phyloP scores from a whole-genome alignment of 2,113 vertebrate species.

The Passer montanus region DNA sequence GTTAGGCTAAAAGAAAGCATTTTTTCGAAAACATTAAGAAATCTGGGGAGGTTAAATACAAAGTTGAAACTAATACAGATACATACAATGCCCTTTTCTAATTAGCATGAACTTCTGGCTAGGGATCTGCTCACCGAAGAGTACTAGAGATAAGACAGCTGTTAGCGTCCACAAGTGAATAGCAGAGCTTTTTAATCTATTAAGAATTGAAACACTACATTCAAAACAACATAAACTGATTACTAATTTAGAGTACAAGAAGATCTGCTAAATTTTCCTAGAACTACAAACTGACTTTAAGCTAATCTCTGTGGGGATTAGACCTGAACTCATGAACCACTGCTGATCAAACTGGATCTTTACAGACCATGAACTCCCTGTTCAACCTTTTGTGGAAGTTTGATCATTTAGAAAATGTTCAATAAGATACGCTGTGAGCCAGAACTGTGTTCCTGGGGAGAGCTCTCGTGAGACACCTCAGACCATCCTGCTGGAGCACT shows the following conservation, averaged over 20 bases:
- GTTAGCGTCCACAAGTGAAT: neutral
- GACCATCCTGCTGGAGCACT: neutral
- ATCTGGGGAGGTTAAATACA: neutral
- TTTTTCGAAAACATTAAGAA: neutral
- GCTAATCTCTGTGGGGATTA: neutral
- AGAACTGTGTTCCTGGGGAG: neutral
- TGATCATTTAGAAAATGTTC: neutral
- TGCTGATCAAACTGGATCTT: neutral
- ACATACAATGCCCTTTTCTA: neutral
- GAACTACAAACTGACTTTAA: neutral
- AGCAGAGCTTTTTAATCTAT: neutral
- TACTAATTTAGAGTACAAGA: neutral
- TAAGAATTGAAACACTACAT: neutral
- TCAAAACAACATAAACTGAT: neutral
- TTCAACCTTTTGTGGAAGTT: neutral
- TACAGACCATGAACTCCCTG: neutral
- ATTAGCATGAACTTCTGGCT: neutral
- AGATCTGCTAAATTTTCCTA: neutral
- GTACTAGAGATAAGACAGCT: neutral
- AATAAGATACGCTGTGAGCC: neutral
- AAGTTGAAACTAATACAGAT: neutral
- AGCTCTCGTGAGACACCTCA: neutral
- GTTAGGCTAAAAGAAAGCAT: neutral
- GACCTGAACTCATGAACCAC: neutral
- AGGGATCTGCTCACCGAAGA: neutral